Evolutionary conservation across 30 jellyfish, hydroid and myxozoan species (phyloP), one percentile per base, ranked within the genome.

Genomic region (Mastigias papua): DNA sequence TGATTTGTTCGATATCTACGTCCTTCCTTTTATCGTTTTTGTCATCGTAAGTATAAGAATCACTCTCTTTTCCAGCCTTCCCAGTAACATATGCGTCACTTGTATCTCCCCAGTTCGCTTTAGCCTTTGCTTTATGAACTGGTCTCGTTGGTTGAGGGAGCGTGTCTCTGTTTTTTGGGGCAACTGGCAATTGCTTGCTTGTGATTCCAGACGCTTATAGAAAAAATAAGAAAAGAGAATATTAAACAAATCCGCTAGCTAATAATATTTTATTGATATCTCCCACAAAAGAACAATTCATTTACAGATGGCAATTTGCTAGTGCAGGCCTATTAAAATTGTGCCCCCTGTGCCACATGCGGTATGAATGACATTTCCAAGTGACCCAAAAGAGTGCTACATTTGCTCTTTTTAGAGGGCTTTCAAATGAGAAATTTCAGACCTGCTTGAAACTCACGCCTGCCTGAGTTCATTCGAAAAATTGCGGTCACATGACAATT

Each of bases 181-280:
- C 89, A 57, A 72, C 71, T 2, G 89, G 95, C 28, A 72, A 50
- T 34, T 86, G 89, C 31, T 63, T 86, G 71, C 89, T 73, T 80
- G 84, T 46, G 31, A 86, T 58, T 29, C 92, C 86, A 30, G 92
- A 84, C 51, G 92, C 92, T 83, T 23, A 10, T 21, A 51, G 22
- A 1, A 49, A 29, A 63, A 82, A 21, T 17, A 8, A 42, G 49
- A 0, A 46, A 62, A 17, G 37, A 0, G 25, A 4, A 11, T 37
- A 37, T 15, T 19, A 57, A 4, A 4, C 30, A 19, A 57, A 23
- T 57, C 9, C 25, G 7, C 17, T 5, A 57, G 23, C 17, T 57
- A 22, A 7, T 19, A 8, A n/a, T n/a, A n/a, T n/a, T n/a, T n/a
- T n/a, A n/a, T n/a, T n/a, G n/a, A n/a, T n/a, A n/a, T n/a, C n/a